A percentile compares a stretch with the other conserved stretches of the same genome.
phyloP scores from a whole-genome alignment of 53 echinoderm and acorn worm genomes.

The Paracentrotus lividus region DNA sequence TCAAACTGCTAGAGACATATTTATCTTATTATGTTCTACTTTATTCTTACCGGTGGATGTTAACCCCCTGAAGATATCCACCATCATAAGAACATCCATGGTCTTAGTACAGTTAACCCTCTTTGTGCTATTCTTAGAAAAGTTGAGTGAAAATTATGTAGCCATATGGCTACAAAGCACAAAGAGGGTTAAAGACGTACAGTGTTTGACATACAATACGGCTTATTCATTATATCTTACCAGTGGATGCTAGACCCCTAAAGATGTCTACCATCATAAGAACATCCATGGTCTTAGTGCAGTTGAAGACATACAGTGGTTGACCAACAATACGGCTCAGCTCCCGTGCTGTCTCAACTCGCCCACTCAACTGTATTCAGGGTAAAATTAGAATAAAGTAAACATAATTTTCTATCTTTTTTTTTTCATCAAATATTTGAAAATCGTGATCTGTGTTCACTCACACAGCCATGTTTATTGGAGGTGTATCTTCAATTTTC shows the following conservation, averaged over 20 bases:
- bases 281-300: slow-evolving; percentile 87
- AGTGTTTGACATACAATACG: slow-evolving; percentile 85
- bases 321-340: slow-evolving; percentile 84
- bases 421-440: no score
- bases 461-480: no score
- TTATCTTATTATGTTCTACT: no score
- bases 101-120: slow-evolving; percentile 93
- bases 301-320: slow-evolving; percentile 95
- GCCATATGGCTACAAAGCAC: no score
- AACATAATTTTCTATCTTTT: no score
- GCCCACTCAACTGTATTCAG: slow-evolving; percentile 75
- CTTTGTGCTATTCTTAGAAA: no score
- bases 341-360: slow-evolving; percentile 83
- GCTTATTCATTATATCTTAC: slow-evolving; percentile 72
- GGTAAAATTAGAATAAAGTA: no score
- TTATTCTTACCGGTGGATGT: slow-evolving; percentile 91
- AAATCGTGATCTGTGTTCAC: no score
- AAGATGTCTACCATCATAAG: slow-evolving; percentile 90
- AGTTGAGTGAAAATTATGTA: no score
- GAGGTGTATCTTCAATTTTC: no score
- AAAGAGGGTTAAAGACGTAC: slow-evolving; percentile 91
- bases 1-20: no score
- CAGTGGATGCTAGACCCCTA: slow-evolving; percentile 92
- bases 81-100: slow-evolving; percentile 87
- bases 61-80: slow-evolving; percentile 92